Evolutionary conservation across 2,888 invertebrate species (phyloP).

Genomic region (Ophion costatus): DNA sequence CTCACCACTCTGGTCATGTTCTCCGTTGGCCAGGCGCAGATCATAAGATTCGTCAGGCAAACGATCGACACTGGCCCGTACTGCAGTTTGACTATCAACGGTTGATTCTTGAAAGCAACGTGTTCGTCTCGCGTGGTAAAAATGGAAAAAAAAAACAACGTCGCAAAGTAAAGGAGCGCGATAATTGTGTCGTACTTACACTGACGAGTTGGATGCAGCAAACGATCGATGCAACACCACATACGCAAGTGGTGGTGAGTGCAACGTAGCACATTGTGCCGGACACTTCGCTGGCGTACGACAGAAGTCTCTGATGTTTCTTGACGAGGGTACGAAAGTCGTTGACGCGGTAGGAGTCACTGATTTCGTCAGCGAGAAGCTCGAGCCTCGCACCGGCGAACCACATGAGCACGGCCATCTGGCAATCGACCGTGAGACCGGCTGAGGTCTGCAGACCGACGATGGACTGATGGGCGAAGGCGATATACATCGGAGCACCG

Average conservation of each 20-base stretch:
- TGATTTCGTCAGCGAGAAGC: slow-evolving; percentile 44
- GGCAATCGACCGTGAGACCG: slow-evolving; percentile 67
- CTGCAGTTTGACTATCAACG: slow-evolving; percentile 49
- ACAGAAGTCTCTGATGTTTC: slow-evolving; percentile 56
- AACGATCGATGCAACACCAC: slow-evolving; percentile 63
- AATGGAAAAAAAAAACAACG: background rate
- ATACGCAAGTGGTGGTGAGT: slow-evolving; percentile 49
- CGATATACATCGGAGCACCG: slow-evolving; percentile 48
- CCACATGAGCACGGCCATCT: slow-evolving; percentile 69
- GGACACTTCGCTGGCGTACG: slow-evolving; percentile 61
- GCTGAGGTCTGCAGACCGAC: slow-evolving; percentile 67
- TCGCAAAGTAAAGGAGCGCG: background rate
- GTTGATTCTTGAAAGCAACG: slow-evolving; percentile 46
- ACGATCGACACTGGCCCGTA: slow-evolving; percentile 41
- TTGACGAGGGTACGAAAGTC: slow-evolving; percentile 29
- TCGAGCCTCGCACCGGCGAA: slow-evolving; percentile 69
- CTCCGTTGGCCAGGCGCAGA: slow-evolving; percentile 63
- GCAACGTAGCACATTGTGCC: slow-evolving; percentile 57
- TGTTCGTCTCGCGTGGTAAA: background rate
- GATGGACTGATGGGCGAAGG: slow-evolving; percentile 69
- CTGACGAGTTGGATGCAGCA: slow-evolving; percentile 65
- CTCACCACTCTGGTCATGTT: slow-evolving; percentile 57
- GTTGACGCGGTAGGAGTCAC: slow-evolving; percentile 8
- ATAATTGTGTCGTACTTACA: slow-evolving; percentile 61
- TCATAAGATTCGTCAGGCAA: slow-evolving; percentile 49